Evolutionary conservation across 2,888 invertebrate genomes (phyloP).

Genomic region (Sepiola atlantica): DNA sequence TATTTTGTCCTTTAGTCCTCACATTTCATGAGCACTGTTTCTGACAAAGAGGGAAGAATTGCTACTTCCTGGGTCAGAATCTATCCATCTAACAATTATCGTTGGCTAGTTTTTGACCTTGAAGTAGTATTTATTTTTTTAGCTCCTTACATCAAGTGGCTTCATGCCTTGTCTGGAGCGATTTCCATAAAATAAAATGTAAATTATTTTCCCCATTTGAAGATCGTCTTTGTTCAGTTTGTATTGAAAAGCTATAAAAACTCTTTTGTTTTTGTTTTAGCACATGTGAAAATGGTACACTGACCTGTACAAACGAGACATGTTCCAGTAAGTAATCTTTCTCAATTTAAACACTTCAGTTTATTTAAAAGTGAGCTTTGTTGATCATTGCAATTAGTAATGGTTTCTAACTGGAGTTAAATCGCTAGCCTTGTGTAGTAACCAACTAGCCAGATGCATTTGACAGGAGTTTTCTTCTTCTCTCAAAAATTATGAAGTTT

Average conservation of each 20-base stretch:
- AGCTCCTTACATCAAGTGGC: too few relatives aligned
- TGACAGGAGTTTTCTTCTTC: neutral
- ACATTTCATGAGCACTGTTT: too few relatives aligned
- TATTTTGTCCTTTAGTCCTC: too few relatives aligned
- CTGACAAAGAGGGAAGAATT: too few relatives aligned
- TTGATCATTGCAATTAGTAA: neutral
- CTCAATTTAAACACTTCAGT: neutral
- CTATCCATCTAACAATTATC: too few relatives aligned
- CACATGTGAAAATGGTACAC: neutral
- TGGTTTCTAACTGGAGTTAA: neutral
- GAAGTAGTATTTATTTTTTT: too few relatives aligned
- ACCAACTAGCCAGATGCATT: neutral
- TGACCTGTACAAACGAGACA: neutral
- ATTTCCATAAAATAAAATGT: too few relatives aligned
- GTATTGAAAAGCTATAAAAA: neutral
- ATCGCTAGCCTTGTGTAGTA: neutral
- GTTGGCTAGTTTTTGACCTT: too few relatives aligned
- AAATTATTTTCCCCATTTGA: too few relatives aligned
- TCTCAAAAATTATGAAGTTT: neutral
- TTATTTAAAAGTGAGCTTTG: neutral
- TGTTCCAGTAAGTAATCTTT: neutral
- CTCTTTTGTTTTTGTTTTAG: neutral
- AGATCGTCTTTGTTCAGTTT: neutral
- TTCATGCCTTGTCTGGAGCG: too few relatives aligned
- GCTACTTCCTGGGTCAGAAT: too few relatives aligned